Conservation (phyloP, 2,113 vertebrate genomes). For the Misgurnus anguillicaudatus region DNA sequence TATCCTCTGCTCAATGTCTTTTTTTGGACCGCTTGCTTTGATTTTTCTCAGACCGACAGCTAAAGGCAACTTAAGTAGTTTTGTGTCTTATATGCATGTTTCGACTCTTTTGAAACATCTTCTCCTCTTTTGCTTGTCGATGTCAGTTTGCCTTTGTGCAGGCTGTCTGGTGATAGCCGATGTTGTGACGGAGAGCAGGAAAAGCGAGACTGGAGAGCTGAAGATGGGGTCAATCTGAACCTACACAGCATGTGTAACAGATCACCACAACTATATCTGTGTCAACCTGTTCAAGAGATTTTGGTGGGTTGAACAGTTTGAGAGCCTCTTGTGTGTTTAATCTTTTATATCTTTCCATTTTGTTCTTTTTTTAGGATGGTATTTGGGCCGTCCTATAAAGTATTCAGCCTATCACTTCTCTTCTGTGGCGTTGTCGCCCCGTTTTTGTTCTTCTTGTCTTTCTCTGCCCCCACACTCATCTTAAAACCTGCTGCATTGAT, state of each 20-base stretch:
- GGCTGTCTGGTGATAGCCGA: not conserved
- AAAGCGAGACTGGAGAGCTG: slow-evolving; percentile 12
- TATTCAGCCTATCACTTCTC: not conserved
- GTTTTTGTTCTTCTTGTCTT: not conserved
- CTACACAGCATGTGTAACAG: slow-evolving; percentile 3
- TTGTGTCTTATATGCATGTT: not conserved
- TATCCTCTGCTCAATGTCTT: not conserved
- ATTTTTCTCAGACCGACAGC: not conserved
- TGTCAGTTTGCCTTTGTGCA: not conserved
- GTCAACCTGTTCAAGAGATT: slow-evolving; percentile 8
- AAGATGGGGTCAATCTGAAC: slow-evolving; percentile 18
- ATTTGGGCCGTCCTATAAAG: slow-evolving; percentile 5
- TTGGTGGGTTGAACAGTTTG: not conserved
- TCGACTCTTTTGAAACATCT: not conserved
- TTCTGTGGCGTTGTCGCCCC: not conserved
- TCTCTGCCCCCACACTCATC: slow-evolving; percentile 3
- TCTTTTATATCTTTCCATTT: slow-evolving; percentile 3
- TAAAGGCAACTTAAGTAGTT: not conserved
- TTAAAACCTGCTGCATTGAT: slow-evolving; percentile 3
- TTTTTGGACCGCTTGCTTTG: not conserved
- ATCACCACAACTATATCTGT: slow-evolving; percentile 18
- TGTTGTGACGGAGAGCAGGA: not conserved
- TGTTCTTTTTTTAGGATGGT: slow-evolving; percentile 9
- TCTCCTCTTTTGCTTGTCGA: not conserved
- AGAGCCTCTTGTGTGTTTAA: not conserved